Evolutionary conservation across 1,140 invertebrate species (phyloP).

Genomic region (Coenobita brevimanus): DNA sequence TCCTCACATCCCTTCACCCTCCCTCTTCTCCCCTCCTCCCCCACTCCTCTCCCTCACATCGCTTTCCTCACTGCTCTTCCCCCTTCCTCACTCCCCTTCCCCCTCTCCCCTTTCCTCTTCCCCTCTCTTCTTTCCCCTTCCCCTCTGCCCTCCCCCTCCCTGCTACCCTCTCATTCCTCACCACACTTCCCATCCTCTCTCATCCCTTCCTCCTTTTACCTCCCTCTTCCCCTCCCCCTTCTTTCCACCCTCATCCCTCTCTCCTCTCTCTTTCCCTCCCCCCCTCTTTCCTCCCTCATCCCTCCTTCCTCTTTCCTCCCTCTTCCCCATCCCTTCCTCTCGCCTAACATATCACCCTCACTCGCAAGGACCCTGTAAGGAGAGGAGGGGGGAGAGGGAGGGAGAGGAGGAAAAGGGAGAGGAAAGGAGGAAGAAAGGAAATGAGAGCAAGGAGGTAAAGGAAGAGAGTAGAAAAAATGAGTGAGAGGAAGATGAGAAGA

Average conservation of each 20-base stretch:
- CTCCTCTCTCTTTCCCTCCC: conserved; percentile 20
- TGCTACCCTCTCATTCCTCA: neutral
- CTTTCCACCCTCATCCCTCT: neutral
- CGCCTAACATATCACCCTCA: no score
- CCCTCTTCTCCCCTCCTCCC: neutral
- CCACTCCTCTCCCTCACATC: neutral
- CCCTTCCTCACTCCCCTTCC: no score
- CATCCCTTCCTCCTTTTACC: neutral
- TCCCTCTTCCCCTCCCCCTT: neutral
- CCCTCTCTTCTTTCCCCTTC: neutral
- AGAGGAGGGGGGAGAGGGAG: neutral
- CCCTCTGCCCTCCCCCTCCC: neutral
- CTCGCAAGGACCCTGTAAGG: no score
- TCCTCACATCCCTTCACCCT: no score
- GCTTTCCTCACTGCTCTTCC: neutral
- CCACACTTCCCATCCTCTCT: neutral
- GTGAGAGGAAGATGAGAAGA: neutral
- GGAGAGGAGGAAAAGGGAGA: neutral
- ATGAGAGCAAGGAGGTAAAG: neutral
- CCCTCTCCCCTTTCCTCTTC: no score
- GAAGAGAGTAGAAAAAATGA: neutral
- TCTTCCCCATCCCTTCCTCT: no score
- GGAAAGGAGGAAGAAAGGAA: neutral
- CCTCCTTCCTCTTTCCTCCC: no score
- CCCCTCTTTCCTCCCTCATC: no score